A percentile compares a stretch with the other conserved stretches of the same genome.
Evolutionary conservation across 2,113 vertebrate genomes (phyloP).

Genomic region (Orcinus orca): DNA sequence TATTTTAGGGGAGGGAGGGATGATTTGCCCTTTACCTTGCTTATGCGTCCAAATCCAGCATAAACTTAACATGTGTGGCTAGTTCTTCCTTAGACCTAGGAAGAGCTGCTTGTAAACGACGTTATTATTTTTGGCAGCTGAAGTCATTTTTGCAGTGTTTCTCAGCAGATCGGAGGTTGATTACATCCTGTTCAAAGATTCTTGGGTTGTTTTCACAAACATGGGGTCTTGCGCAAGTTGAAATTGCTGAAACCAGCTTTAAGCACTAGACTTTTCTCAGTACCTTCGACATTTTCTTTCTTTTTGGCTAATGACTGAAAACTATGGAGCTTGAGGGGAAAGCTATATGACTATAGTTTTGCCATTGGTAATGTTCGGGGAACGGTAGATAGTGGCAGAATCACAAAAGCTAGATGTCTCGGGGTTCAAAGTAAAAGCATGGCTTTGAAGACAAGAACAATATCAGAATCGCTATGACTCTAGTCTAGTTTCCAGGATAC

Average conservation of each 20-base stretch:
- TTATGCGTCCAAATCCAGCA: background rate
- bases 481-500: background rate
- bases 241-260: constrained; percentile 71
- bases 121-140: constrained; percentile 81
- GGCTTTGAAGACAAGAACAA: background rate
- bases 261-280: constrained; percentile 10
- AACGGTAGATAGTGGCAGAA: background rate
- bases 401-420: background rate
- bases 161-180: constrained; percentile 80
- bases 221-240: constrained; percentile 66
- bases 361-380: background rate
- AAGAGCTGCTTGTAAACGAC: constrained; percentile 75
- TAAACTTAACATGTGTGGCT: constrained; percentile 1
- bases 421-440: background rate
- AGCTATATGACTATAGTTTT: background rate
- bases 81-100: constrained; percentile 74
- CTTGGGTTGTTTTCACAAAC: constrained; percentile 74
- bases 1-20: background rate
- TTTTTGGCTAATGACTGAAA: background rate
- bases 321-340: constrained; percentile 33
- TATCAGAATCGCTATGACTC: background rate
- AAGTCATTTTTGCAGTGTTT: constrained; percentile 78
- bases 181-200: constrained; percentile 83
- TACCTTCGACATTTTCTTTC: background rate
- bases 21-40: constrained; percentile 44